Evolutionary conservation across 64 coral and sea anemone genomes (phyloP).

Genomic region (Actinia equina): DNA sequence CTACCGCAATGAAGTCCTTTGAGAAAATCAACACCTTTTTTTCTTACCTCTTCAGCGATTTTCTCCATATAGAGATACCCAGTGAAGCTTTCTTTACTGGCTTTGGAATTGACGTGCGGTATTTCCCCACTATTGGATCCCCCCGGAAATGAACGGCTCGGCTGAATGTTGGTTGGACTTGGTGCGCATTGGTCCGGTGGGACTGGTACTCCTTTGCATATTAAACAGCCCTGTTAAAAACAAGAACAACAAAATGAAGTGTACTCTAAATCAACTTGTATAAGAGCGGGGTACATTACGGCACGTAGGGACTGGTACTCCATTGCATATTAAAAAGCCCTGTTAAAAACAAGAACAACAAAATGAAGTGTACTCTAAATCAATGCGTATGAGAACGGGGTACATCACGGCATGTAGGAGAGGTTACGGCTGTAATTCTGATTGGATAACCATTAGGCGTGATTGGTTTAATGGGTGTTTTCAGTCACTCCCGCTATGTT

Average conservation of each 20-base stretch:
- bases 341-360: neutral
- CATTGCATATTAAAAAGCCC: slow-evolving; percentile 52
- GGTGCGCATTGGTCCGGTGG: neutral
- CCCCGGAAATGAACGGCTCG: neutral
- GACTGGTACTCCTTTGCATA: slow-evolving; percentile 38
- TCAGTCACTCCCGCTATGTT: too few species aligned
- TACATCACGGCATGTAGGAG: too few species aligned
- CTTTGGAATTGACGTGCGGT: neutral
- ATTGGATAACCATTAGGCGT: too few species aligned
- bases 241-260: neutral
- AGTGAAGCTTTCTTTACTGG: neutral
- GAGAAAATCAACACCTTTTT: too few species aligned
- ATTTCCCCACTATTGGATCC: neutral
- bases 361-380: too few species aligned
- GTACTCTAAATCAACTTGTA: too few species aligned
- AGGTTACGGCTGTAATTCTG: too few species aligned
- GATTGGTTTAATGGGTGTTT: too few species aligned
- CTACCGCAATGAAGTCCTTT: too few species aligned
- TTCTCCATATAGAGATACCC: slow-evolving; percentile 11
- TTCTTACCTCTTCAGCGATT: slow-evolving; percentile 20
- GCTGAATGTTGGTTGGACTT: neutral
- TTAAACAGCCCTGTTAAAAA: slow-evolving; percentile 27
- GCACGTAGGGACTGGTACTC: neutral
- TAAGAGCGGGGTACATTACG: too few species aligned
- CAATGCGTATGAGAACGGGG: too few species aligned